Evolutionary conservation across 1,140 invertebrate genomes (phyloP).

Genomic region (Arctopsyche grandis): DNA sequence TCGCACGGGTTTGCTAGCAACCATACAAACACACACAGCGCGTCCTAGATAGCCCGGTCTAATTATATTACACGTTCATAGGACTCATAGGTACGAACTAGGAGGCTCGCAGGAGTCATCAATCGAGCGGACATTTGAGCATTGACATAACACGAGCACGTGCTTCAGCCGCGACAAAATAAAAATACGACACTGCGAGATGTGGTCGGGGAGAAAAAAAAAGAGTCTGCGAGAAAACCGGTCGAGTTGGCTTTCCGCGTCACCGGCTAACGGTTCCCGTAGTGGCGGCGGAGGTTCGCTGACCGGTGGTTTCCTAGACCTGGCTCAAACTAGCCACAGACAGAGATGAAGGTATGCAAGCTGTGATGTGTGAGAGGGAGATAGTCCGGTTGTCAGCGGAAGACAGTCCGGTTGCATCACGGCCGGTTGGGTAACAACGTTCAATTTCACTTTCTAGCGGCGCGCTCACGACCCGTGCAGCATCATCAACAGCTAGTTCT

Average conservation of each 20-base stretch:
- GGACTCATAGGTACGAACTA: background rate
- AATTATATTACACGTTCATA: background rate
- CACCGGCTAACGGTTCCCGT: conserved; percentile 20
- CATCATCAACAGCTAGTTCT: background rate
- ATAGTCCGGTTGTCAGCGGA: background rate
- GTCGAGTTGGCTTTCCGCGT: background rate
- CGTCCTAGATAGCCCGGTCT: conserved; percentile 8
- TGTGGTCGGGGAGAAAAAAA: no score
- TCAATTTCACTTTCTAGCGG: conserved; percentile 43
- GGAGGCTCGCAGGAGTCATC: background rate
- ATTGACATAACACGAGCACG: no score
- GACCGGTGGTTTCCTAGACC: conserved; percentile 33
- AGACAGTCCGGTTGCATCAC: conserved; percentile 36
- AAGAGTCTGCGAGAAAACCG: background rate
- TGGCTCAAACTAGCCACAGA: background rate
- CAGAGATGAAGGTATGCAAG: background rate
- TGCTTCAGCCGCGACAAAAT: no score
- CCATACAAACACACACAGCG: background rate
- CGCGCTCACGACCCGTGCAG: background rate
- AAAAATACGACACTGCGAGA: no score
- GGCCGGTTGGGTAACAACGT: conserved; percentile 29
- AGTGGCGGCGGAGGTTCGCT: background rate
- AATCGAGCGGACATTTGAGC: no score
- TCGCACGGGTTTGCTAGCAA: no score
- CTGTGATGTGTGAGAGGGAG: background rate